Percentiles rank a stretch among this genome's conserved stretches.
Conservation (phyloP, 2,113 vertebrate genomes). For the Vombatus ursinus region DNA sequence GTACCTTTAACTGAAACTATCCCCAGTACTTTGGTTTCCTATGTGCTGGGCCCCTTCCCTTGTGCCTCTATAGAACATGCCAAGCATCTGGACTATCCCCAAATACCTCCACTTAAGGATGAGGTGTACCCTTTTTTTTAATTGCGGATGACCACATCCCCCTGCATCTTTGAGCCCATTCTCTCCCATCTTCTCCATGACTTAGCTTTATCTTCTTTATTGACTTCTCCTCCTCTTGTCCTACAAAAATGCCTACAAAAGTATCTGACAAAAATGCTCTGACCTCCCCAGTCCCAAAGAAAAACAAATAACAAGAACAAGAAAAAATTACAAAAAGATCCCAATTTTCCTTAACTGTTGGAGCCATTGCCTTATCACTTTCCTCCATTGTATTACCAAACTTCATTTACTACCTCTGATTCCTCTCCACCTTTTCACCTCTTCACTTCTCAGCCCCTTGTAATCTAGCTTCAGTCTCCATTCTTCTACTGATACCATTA, state of each 20-base stretch:
- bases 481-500: background rate
- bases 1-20: background rate
- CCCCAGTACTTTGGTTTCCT: background rate
- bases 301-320: background rate
- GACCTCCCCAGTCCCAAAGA: background rate
- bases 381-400: background rate
- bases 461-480: background rate
- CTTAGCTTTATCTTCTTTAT: background rate
- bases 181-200: background rate
- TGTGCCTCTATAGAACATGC: background rate
- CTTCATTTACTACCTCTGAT: background rate
- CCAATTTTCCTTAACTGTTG: background rate
- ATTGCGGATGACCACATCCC: background rate
- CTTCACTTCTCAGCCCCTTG: background rate
- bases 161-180: background rate
- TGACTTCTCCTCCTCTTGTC: background rate
- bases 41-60: fast-evolving
- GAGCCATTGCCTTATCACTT: background rate
- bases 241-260: background rate
- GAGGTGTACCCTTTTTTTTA: background rate
- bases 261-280: background rate
- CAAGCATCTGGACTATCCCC: background rate
- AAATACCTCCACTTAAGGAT: background rate
- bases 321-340: background rate
- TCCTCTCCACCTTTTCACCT: background rate